A percentile compares a stretch with the other conserved stretches of the same genome.
Conservation (phyloP, 2,797 vertebrate species). For the Crenichthys baileyi region DNA sequence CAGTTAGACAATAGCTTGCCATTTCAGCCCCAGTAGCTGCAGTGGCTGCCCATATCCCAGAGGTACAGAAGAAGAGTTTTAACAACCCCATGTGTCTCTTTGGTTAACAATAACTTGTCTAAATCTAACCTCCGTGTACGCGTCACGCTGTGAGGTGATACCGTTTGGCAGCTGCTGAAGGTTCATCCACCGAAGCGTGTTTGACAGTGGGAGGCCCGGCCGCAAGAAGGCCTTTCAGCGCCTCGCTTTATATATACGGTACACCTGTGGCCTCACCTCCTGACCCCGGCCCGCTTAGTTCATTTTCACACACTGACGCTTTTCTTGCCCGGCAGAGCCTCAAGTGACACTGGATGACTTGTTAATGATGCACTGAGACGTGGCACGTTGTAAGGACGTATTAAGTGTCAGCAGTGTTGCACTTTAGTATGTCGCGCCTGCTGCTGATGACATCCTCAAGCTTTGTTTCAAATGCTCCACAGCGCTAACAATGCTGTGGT, state of each 20-base stretch:
- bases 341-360: constrained; percentile 44
- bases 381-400: constrained; percentile 62
- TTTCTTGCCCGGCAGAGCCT: constrained; percentile 53
- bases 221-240: constrained; percentile 39
- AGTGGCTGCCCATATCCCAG: constrained; percentile 67
- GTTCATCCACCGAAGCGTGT: constrained; percentile 37
- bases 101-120: constrained; percentile 57
- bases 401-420: constrained; percentile 32
- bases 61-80: constrained; percentile 53
- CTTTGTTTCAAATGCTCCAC: constrained; percentile 36
- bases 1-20: constrained; percentile 42
- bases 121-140: constrained; percentile 46
- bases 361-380: constrained; percentile 55
- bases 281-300: constrained; percentile 46
- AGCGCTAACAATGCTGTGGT: not conserved
- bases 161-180: constrained; percentile 56
- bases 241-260: constrained; percentile 57
- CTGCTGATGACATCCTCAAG: constrained; percentile 53
- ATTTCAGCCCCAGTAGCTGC: constrained; percentile 58
- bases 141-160: constrained; percentile 44
- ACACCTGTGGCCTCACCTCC: constrained; percentile 31
- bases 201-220: constrained; percentile 36
- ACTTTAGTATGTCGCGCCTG: constrained; percentile 54
- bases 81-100: constrained; percentile 41
- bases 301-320: constrained; percentile 67